Conservation (phyloP, 2,113 vertebrate genomes). For the Chlamydotis undulata region DNA sequence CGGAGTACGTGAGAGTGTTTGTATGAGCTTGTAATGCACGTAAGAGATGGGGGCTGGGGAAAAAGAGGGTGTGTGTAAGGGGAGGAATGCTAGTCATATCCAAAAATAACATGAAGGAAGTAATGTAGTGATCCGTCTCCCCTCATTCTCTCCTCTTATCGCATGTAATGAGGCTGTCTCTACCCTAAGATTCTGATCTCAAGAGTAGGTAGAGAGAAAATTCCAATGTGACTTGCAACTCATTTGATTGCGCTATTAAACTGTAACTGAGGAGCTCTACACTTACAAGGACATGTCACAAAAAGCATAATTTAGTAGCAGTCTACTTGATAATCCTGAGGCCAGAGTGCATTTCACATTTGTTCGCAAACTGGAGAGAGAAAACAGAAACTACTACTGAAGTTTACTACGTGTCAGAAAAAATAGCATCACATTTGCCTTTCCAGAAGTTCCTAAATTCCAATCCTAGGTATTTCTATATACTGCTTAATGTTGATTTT, state of each 20-base stretch:
- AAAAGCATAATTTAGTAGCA: not conserved
- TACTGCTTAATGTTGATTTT: not conserved
- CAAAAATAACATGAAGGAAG: slow-evolving; percentile 72
- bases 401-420: not conserved
- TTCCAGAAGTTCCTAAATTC: not conserved
- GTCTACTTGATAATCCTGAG: not conserved
- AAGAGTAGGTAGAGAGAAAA: not conserved
- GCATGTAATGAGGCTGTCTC: not conserved
- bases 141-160: slow-evolving; percentile 16
- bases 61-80: slow-evolving; percentile 73
- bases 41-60: slow-evolving; percentile 46
- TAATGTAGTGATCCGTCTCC: not conserved
- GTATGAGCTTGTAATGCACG: slow-evolving; percentile 46
- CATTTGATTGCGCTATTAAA: not conserved
- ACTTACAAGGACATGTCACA: not conserved
- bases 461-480: not conserved
- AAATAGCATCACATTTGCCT: not conserved
- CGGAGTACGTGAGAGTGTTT: slow-evolving; percentile 44
- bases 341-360: not conserved
- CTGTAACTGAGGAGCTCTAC: not conserved
- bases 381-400: not conserved
- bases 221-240: not conserved
- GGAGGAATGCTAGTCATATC: slow-evolving; percentile 69
- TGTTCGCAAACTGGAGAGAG: not conserved
- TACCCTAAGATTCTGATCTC: not conserved